Base-by-base conservation (phyloP, 2,888 invertebrate species). In the Teleiodes luculella region DNA sequence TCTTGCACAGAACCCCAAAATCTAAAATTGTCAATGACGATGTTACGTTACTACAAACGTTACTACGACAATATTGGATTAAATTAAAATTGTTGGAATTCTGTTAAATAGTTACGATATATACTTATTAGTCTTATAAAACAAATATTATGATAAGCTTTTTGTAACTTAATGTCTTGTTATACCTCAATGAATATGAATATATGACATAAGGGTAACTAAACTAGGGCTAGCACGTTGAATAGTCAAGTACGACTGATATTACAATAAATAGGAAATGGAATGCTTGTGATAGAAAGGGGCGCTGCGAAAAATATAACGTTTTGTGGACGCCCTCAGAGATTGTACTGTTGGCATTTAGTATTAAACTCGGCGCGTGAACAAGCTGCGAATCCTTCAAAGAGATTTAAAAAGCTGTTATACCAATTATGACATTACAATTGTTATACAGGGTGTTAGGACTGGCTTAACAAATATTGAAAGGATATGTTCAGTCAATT, bases 291-390 rank as follows among this genome's bases (percentile, higher is more conserved):
- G 75, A 76, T 77, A 76, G 70, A 67, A 62, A 70, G 63, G 69
- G 68, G 67, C 61, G 63, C 62, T 56, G 16, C 36, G 37, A 30
- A 20, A 49, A n/a, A 37, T 20, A 16, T 7, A 31, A 35, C n/a
- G 16, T 48, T 37, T 13, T n/a, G 36, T 43, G 43, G 13, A 43
- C 24, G 37, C 49, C 49, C 49, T 20, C 37, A 36, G 49, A 49
- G 49, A 57, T 55, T 73, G 36, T 67, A 68, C 61, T 67, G 65
- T 33, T 31, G 74, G 78, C 80, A 81, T 82, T 80, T 81, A 81
- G 76, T 76, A 72, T 72, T 70, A 61, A 59, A 55, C 64, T 68
- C 70, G 78, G 67, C 69, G 62, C 67, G 75, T 66, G 74, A 70
- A 67, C 65, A 61, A 62, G 57, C 62, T 53, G 53, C 56, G 49